phyloP scores from a whole-genome alignment of 2,113 vertebrate species.

The Chrysemys picta region DNA sequence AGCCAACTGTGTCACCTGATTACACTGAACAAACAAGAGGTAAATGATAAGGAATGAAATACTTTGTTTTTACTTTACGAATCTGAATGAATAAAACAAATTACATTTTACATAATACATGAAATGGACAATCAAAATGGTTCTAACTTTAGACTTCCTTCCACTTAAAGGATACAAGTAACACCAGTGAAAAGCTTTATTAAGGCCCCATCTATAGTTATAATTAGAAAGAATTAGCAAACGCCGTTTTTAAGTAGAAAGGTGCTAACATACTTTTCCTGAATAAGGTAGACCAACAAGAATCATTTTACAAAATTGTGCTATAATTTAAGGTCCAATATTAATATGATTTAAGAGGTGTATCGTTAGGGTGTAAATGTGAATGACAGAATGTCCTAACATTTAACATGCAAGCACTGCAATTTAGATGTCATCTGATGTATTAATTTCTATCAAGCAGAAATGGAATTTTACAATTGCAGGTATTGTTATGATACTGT shows the following conservation, averaged over 20 bases:
- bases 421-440: background rate
- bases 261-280: background rate
- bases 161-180: background rate
- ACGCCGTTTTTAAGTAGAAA: background rate
- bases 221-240: background rate
- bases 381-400: background rate
- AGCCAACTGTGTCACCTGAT: background rate
- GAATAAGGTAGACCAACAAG: background rate
- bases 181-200: background rate
- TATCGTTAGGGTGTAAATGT: background rate
- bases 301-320: conserved; percentile 1
- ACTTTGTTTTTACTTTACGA: background rate
- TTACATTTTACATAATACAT: background rate
- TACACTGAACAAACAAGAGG: background rate
- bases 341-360: background rate
- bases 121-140: background rate
- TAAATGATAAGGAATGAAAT: background rate
- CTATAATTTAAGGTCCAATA: background rate
- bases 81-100: background rate
- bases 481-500: background rate
- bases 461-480: background rate
- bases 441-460: background rate
- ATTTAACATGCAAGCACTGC: background rate
- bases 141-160: background rate
- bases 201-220: background rate